These are phyloP conservation scores for Drosophila ironensis DNA, from an alignment of 1,140 invertebrate species.

Conservation along the genomic window DNA sequence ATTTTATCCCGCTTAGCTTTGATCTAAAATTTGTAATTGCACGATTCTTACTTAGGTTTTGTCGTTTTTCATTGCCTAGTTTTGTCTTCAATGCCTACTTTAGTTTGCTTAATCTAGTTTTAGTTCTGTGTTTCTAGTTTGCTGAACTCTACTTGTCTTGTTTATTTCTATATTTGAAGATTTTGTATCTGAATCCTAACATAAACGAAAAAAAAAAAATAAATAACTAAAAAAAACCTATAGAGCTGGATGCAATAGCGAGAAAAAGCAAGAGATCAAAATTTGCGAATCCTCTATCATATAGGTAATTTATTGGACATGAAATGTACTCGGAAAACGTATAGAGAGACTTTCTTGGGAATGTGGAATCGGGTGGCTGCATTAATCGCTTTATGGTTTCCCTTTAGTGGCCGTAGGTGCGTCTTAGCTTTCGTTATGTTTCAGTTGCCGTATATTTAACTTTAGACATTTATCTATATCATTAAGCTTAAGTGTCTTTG, in stretches of 20 bases:
- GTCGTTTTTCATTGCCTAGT: constrained; percentile 32
- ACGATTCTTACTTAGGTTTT: constrained; percentile 42
- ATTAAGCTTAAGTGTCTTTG: neutral
- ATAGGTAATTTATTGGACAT: no score
- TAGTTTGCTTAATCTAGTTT: neutral
- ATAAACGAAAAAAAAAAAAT: no score
- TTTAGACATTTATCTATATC: constrained; percentile 11
- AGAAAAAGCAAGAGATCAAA: constrained; percentile 1
- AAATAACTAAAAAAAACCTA: constrained; percentile 25
- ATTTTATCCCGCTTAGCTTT: constrained; percentile 34
- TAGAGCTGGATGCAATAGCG: constrained; percentile 10
- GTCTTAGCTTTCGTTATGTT: constrained; percentile 19
- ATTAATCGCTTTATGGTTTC: no score
- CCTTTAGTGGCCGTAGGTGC: no score
- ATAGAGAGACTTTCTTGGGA: no score
- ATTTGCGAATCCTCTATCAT: neutral
- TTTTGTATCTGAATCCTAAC: no score
- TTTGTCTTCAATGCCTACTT: constrained; percentile 13
- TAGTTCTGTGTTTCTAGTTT: constrained; percentile 30
- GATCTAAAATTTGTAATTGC: constrained; percentile 72
- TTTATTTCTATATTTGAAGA: constrained; percentile 69
- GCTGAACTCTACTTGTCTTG: no score
- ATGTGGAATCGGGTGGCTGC: no score
- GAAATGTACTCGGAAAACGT: no score
- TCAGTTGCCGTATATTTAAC: constrained; percentile 19